A percentile compares a stretch with the other conserved stretches of the same genome.
Evolutionary conservation across 2,888 invertebrate species (phyloP).

Genomic region (Disparrhopalites patrizii): DNA sequence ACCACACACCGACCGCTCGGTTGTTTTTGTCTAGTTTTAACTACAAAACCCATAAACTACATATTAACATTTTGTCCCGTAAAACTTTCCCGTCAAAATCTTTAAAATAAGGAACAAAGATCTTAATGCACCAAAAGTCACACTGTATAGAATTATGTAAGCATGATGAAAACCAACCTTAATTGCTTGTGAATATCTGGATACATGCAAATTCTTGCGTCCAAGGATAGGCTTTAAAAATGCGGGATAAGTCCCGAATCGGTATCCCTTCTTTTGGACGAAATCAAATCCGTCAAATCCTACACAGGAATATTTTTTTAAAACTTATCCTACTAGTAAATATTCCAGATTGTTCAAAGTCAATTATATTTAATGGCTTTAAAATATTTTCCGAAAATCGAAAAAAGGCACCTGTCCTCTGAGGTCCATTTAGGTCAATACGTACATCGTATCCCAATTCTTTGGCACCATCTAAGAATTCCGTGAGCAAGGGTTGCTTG

Average conservation of each 20-base stretch:
- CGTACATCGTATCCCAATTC: constrained; percentile 38
- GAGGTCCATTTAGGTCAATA: constrained; percentile 43
- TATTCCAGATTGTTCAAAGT: no score
- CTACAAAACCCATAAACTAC: neutral
- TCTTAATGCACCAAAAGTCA: no score
- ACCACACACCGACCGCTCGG: constrained; percentile 21
- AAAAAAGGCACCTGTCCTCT: constrained; percentile 24
- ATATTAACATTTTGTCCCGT: neutral
- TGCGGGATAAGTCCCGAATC: constrained; percentile 37
- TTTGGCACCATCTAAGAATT: constrained; percentile 34
- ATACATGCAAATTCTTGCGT: constrained; percentile 37
- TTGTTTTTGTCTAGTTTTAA: constrained; percentile 20
- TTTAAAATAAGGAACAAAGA: neutral
- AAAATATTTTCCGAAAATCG: neutral
- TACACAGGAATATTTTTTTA: no score
- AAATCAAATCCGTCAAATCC: constrained; percentile 38
- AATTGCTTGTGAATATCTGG: constrained; percentile 37
- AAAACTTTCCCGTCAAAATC: neutral
- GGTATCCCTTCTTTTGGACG: constrained; percentile 36
- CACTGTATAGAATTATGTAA: neutral
- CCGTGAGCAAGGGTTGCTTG: constrained; percentile 25
- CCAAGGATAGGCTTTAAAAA: constrained; percentile 36
- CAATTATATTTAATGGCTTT: neutral
- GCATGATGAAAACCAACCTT: constrained; percentile 28
- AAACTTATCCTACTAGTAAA: no score